Base-by-base conservation (phyloP, 30 jellyfish, hydroid and myxozoan genomes). In the Euphysa ruthae region DNA sequence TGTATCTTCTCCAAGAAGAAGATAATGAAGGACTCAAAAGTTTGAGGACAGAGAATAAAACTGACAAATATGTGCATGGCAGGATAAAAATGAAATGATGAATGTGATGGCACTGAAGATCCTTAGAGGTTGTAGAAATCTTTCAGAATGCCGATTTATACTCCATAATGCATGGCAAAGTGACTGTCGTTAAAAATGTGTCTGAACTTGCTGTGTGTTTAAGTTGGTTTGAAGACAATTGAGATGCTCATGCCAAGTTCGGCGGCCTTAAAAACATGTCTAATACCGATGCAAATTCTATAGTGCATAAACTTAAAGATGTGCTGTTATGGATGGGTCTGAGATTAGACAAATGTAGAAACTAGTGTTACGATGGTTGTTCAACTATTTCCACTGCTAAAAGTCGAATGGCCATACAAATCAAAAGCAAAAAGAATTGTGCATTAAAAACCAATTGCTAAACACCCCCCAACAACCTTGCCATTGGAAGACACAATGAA, bases 91-190 rank as follows among this genome's bases (percentile, higher is more conserved):
- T 35, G 65, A 52, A 35, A 52, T 35, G 65, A 52, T 18, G 65
- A 52, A 52, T 25, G 65, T 52, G 65, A 52, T 52, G 65, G 65
- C 65, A 18, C 23, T 52, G 23, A 52, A 52, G 23, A 18, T 52
- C 6, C 65, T 52, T 18, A 18, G 65, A 10, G 23, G 65, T 52
- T 52, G 8, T 7, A 6, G 65, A 52, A 52, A 52, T n/a, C 23
- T 35, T 52, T 25, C 21, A 52, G 23, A 52, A 52, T 52, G 21
- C 65, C 18, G 65, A 52, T 12, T 52, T 52, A n/a, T 52, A 52
- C 23, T 52, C 21, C 38, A 12, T 52, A 35, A 12, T 52, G 65
- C 23, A 35, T 52, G 65, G 23, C 21, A 35, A 52, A 35, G 65
- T 18, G 65, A 52, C 65, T 10, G 65, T n/a, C 6, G 21, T 7